Evolutionary conservation across 64 coral and sea anemone genomes (phyloP), one percentile per base, ranked within the genome.

Genomic region (Montipora efflorescens): DNA sequence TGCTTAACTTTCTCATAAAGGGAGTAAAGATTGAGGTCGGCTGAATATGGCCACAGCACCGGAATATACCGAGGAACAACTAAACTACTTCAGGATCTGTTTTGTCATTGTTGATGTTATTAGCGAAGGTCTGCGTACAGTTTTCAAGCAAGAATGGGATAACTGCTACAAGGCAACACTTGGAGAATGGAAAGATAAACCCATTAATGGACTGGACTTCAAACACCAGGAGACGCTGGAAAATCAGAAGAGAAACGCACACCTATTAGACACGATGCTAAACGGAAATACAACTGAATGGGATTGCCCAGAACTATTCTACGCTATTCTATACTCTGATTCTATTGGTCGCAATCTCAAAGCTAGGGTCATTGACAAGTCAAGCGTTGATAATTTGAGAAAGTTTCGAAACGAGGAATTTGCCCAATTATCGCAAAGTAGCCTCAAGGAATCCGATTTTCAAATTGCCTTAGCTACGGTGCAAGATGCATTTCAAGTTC

Each of bases 331-430:
- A 8, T 68, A 86, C 62, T 86, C 82, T 3, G 19, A 55, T 48
- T 67, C 46, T 48, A 74, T 87, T 73, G 59, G 47, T 49, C 0
- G 12, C 12, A 14, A 14, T 14, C 75, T 93, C 11, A 78, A 78
- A 7, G 70, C 73, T 51, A 36, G 25, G 25, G 83, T 88, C 50
- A n/a, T n/a, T n/a, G n/a, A n/a, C n/a, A 79, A 46, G 59, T 87
- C 44, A 19, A 68, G 48, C 49, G 89, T 91, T 3, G 47, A 91
- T 23, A 19, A 71, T 44, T 46, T 91, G 7, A 91, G 89, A 50
- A 91, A 74, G 10, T 91, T 81, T 81, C 76, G 89, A 14, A 91
- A 91, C 62, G 61, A 80, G 55, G 77, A 13, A n/a, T 86, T 92
- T 77, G 91, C 57, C 19, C 91, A 93, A 22, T 9, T 48, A 15